Percentiles rank a stretch among this genome's conserved stretches.
These are phyloP conservation scores for Piezodorus guildinii DNA, from an alignment of 1,140 invertebrate species.

Conservation along the genomic window DNA sequence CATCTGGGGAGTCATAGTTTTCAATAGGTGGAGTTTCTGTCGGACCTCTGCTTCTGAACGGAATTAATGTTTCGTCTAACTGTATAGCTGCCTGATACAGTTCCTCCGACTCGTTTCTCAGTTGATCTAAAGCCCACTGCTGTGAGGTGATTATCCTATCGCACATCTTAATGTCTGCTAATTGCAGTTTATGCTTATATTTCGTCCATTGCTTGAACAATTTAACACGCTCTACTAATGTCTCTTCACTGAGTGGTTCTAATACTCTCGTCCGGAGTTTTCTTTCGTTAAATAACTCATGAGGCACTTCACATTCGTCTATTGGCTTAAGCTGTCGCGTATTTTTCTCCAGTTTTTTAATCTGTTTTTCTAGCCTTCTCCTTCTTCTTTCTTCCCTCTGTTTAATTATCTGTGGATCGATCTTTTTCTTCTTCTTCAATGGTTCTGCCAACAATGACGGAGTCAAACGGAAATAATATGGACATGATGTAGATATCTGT, in stretches of 20 bases:
- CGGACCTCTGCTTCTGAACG: slow-evolving; percentile 53
- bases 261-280: slow-evolving; percentile 37
- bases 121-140: slow-evolving; percentile 59
- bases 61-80: slow-evolving; percentile 54
- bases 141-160: slow-evolving; percentile 55
- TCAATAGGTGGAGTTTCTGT: slow-evolving; percentile 64
- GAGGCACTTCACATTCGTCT: slow-evolving; percentile 61
- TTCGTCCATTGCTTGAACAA: slow-evolving; percentile 59
- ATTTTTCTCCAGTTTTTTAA: slow-evolving; percentile 62
- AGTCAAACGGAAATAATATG: slow-evolving; percentile 1
- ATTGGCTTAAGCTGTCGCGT: slow-evolving; percentile 69
- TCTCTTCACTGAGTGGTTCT: slow-evolving; percentile 34
- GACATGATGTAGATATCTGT: slow-evolving; percentile 9
- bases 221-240: slow-evolving; percentile 41
- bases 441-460: slow-evolving; percentile 49
- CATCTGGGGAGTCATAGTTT: slow-evolving; percentile 65
- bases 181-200: slow-evolving; percentile 51
- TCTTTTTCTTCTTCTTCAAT: slow-evolving; percentile 73
- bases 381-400: slow-evolving; percentile 65
- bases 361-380: slow-evolving; percentile 71
- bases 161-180: slow-evolving; percentile 50
- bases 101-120: slow-evolving; percentile 64
- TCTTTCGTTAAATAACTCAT: slow-evolving; percentile 49
- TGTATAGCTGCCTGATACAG: slow-evolving; percentile 72
- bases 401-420: slow-evolving; percentile 67